Conservation (phyloP, 2,888 invertebrate genomes). For the Stomorhina lunata region DNA sequence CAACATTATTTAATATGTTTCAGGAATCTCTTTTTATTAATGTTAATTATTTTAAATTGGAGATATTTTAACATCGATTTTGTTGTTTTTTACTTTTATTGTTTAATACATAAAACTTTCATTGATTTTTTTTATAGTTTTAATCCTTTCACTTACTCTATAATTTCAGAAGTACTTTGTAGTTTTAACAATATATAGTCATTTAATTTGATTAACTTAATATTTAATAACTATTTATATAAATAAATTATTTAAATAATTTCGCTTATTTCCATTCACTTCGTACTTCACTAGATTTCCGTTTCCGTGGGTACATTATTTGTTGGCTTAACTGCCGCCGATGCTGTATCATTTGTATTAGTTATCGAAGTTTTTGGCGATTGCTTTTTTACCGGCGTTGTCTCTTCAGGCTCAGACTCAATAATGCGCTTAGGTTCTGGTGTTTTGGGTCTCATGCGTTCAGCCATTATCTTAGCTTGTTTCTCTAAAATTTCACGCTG, state of each 20-base stretch:
- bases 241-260: neutral
- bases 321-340: neutral
- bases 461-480: conserved; percentile 77
- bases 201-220: too few species aligned
- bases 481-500: conserved; percentile 78
- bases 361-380: conserved; percentile 35
- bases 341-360: conserved; percentile 65
- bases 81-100: too few species aligned
- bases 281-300: conserved; percentile 73
- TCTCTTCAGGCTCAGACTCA: conserved; percentile 28
- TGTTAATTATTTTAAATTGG: too few species aligned
- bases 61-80: too few species aligned
- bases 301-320: conserved; percentile 75
- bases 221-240: neutral
- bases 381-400: conserved; percentile 23
- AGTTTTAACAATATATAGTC: neutral
- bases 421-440: conserved; percentile 38
- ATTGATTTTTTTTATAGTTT: neutral
- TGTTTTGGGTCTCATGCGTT: conserved; percentile 69
- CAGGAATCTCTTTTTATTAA: too few species aligned
- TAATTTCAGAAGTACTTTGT: neutral
- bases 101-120: too few species aligned
- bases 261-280: neutral
- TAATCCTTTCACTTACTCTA: neutral
- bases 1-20: too few species aligned